Evolutionary conservation across 2,113 vertebrate genomes (phyloP), one percentile per base, ranked within the genome.

Genomic region (Ifrita kowaldi): DNA sequence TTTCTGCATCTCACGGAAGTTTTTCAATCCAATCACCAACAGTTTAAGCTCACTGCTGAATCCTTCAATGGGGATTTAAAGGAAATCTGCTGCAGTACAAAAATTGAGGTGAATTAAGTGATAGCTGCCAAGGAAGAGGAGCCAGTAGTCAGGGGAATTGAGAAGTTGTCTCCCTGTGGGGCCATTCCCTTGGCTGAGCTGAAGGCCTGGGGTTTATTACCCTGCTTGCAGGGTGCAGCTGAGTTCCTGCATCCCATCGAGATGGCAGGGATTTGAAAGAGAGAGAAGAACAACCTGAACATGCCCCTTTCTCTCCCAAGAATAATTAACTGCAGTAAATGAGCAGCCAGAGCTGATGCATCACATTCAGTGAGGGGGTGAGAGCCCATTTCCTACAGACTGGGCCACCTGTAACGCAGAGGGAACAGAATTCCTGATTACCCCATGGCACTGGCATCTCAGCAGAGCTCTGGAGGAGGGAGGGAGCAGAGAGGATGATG

Each of bases 281-380:
- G 33, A 92, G 82, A 89, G 55, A 68, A 79, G 28, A 92, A 16
- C 0, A 69, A 27, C 64, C 62, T 74, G 41, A 77, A 27, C 68
- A 11, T 30, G 47, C 8, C 35, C 28, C 56, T 92, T 89, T 88
- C 67, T 56, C 41, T 88, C 67, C 14, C 10, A 26, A 32, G 11
- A 78, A 30, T 76, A 93, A 97, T 95, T 78, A 96, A 94, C 76
- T 55, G 79, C 80, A 70, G 33, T 16, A 37, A 86, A 87, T 28
- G 83, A 81, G 77, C 52, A 35, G 16, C 94, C 85, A 63, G 41
- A 65, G 87, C 92, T 91, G 97, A 84, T 75, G 63, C 57, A 95
- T 39, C 83, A 11, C 86, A 30, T 12, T 86, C 35, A 68, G 65
- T 1, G 7, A 70, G 41, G 52, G 50, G 50, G 46, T 49, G 59